Evolutionary conservation across 2,797 vertebrate genomes (phyloP), one percentile per base, ranked within the genome.

Genomic region (Pagetopsis macropterus): DNA sequence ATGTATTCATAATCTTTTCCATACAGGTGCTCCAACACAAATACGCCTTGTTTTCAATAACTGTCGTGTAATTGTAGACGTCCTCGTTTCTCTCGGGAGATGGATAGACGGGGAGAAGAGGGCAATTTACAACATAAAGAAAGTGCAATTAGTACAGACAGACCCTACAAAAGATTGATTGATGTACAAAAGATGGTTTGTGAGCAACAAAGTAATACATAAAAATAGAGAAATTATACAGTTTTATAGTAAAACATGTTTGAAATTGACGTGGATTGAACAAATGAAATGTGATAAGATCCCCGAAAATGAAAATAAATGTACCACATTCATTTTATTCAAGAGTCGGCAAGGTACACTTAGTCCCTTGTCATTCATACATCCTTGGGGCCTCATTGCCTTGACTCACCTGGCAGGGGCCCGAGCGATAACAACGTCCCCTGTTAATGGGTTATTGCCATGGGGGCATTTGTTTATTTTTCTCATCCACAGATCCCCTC

Each of bases 361-460:
- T 73, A 45, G 63, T 61, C 27, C 41, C 51, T 58, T 45, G 21
- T 65, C 13, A 50, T 2, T 44, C 75, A 46, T 48, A 75, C 65
- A 57, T 84, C 67, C 48, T 59, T 3, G 2, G 60, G 41, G 63
- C 33, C 65, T 65, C 19, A 62, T 73, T 74, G 46, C 61, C 14
- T 51, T 16, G 55, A 1, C 48, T 72, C 61, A 57, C 15, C 60
- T 82, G 71, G 72, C 59, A 82, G 41, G 11, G 19, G 46, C 23
- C 21, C 33, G 2, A 10, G 9, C 44, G 9, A 11, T 43, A 70
- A 78, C 66, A 57, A 71, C 69, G 16, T 44, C 13, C 33, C 54
- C 56, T 70, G 61, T 75, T 50, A 79, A 52, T 82, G 50, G 11
- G 12, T 40, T 37, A 50, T 52, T 62, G 64, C 63, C 56, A 58